A percentile compares a stretch with the other conserved stretches of the same genome.
Conservation (phyloP, 2,888 invertebrate genomes). For the Aspidiotus rigidus region DNA sequence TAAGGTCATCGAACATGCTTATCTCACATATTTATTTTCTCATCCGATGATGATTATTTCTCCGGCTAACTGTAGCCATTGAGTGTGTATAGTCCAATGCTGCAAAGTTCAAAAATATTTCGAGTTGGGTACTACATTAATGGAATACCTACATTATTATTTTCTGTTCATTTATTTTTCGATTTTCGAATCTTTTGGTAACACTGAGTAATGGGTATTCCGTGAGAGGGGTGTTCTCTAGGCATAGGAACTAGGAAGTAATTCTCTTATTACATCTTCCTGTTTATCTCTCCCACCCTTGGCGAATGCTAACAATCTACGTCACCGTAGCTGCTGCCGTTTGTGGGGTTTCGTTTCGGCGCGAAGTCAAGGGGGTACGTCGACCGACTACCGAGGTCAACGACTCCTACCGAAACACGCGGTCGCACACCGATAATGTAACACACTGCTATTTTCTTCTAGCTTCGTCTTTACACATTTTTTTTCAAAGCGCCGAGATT, state of each 20-base stretch:
- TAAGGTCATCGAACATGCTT: too few species aligned
- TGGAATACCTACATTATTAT: too few species aligned
- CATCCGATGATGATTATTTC: too few species aligned
- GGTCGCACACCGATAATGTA: constrained; percentile 28
- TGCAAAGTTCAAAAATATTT: too few species aligned
- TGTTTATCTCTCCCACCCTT: constrained; percentile 16
- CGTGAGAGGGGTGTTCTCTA: constrained; percentile 22
- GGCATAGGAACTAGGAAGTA: constrained; percentile 6
- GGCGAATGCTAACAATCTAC: constrained; percentile 13
- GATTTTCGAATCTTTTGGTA: constrained; percentile 6
- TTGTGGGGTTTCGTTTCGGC: constrained; percentile 10
- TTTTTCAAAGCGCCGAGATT: constrained; percentile 9
- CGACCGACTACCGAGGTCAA: constrained; percentile 32
- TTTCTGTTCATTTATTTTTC: too few species aligned
- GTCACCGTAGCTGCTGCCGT: constrained; percentile 26
- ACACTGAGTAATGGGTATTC: constrained; percentile 25
- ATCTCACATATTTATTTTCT: too few species aligned
- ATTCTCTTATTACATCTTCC: constrained; percentile 22
- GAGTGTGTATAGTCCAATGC: too few species aligned
- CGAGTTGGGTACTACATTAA: too few species aligned
- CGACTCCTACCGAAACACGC: constrained; percentile 32
- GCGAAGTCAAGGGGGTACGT: constrained; percentile 21
- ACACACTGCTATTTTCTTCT: constrained; percentile 29
- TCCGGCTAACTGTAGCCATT: too few species aligned
- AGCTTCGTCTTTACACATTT: constrained; percentile 24